Evolutionary conservation across 35 echinoderm and acorn worm species (phyloP), one percentile per base, ranked within the genome.

Genomic region (Heliocidaris tuberculata): DNA sequence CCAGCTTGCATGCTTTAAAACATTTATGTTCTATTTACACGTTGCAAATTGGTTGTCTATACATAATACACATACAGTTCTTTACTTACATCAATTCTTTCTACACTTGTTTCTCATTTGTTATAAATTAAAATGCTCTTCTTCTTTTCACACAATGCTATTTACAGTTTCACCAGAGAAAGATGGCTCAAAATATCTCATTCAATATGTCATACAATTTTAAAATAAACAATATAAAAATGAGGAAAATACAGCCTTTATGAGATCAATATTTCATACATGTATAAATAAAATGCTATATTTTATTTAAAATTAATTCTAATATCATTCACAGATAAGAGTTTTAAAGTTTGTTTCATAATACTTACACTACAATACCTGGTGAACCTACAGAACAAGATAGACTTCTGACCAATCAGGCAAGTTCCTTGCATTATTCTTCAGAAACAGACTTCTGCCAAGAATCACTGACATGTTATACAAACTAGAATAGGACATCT

Each of bases 71-170:
- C 65, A 78, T n/a, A 78, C 65, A 78, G 19, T n/a, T 78, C 65
- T 78, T 70, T 78, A 27, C 65, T 78, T 78, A 78, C 65, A 78
- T 78, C 4, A 78, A 21, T 27, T 78, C 27, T 78, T 7, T 78
- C 27, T 19, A 78, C 65, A 78, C 65, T n/a, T 78, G 50, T 52
- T n/a, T 21, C 27, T 78, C 27, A n/a, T 78, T n/a, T 78, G 61
- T 78, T 78, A 78, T 78, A 78, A 78, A 78, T 78, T 78, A 78
- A n/a, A 78, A 78, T 78, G 65, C 65, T 78, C 27, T 78, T 78
- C 65, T 78, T 21, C 19, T 78, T 78, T 78, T 78, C 65, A 78
- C 65, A 78, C 65, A n/a, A 78, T 78, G n/a, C 65, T 78, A 78
- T 78, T 78, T 78, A 78, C 65, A 78, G 21, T 78, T 27, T 78